Evolutionary conservation across 2,113 vertebrate genomes (phyloP), one percentile per base, ranked within the genome.

Genomic region (Alaudala cheleensis): DNA sequence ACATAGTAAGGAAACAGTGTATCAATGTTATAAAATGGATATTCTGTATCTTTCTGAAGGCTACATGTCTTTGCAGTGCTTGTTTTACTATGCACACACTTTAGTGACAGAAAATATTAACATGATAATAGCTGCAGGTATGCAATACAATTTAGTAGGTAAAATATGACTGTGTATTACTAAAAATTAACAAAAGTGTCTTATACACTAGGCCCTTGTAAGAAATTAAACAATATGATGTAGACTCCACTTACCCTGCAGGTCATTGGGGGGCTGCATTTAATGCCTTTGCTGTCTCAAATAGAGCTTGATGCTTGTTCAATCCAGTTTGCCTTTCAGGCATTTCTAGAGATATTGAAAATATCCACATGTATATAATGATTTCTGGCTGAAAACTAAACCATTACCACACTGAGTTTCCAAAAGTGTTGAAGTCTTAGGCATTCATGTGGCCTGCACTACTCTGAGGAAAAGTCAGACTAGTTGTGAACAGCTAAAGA

Each of bases 231-330:
- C 39, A 79, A 9, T 56, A 34, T 49, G 16, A n/a, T 33, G 13
- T 29, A 81, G 74, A 26, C 62, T 45, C 8, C 76, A 66, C 57
- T 85, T 91, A 61, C 34, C 85, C 70, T 77, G 45, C 70, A 90
- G 70, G 70, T 61, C 93, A 49, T 33, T 44, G 26, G 47, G 28
- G 60, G 39, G 71, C 39, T 21, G 5, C 24, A 81, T n/a, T 66
- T 92, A 96, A 94, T 92, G 69, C 37, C 28, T 91, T 81, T 65
- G 54, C 58, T 86, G 78, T 82, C 78, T 96, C 86, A 88, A 60
- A 66, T 11, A 74, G 73, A 96, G n/a, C 15, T 72, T 89, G 67
- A 45, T 79, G 73, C 88, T 77, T 71, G 53, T 77, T 91, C 90
- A 94, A 70, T 88, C 31, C 77, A 60, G 49, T 60, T 88, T 76